Evolutionary conservation across 2,797 vertebrate genomes (phyloP), one percentile per base, ranked within the genome.

Genomic region (Buphagus erythrorhynchus): DNA sequence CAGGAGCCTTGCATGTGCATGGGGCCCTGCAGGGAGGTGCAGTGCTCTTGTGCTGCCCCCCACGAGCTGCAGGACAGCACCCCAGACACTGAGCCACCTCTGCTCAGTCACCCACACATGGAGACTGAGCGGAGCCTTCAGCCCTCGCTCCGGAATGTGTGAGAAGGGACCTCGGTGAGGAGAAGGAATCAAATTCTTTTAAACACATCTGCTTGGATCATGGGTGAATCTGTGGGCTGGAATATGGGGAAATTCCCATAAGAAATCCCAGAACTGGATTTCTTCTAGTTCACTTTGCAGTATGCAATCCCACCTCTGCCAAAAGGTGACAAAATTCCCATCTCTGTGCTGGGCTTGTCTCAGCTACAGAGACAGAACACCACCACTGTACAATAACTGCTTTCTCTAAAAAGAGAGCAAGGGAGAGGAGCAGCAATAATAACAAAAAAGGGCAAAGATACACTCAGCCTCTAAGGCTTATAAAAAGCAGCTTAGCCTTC

Each of bases 401-500:
- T 94, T 80, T 95, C 57, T 77, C 43, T 76, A 52, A 48, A 65
- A 88, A 55, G 69, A 68, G 16, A 88, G 21, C 29, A 80, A 92
- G n/a, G 31, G 58, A 94, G 62, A 94, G 36, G 43, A 95, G 52
- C 73, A 90, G 65, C 58, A 88, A 84, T 52, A 86, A 84, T 62
- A 88, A 93, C 36, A 88, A 88, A 92, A 89, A 91, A 88, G 73
- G 66, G 82, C 92, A 95, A 91, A 94, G 73, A 59, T 55, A 88
- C 31, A 29, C 29, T 77, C 81, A 93, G 58, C 51, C 89, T 96
- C 61, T 67, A 62, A 80, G 36, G 89, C 88, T 95, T 93, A 91
- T 82, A 88, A 95, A 93, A 94, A 91, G 67, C 92, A 84, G 88
- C 86, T 96, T 91, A 96, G 88, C 42, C 58, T 86, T 92, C 87